Base-by-base conservation (phyloP, 2,888 invertebrate species). In the Malachius bipustulatus region DNA sequence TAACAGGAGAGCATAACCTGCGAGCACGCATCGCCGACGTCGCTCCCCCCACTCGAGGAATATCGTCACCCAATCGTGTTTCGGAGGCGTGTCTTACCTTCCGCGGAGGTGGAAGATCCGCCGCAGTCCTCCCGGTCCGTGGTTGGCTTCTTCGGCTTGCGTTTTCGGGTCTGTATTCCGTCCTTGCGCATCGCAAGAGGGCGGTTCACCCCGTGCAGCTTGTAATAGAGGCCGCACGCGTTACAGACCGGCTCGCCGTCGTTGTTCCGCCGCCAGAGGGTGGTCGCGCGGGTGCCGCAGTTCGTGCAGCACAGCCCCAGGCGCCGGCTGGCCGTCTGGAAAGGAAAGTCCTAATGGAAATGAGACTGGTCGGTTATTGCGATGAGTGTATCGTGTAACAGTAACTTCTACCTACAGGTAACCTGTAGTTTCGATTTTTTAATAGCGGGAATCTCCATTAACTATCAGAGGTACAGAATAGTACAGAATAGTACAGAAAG, bases 171-270 rank as follows among this genome's bases (percentile, higher is more conserved):
- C 64, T 93, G 94, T 43, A 96, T 91, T 36, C 91, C 91, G 55
- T 94, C 93, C 60, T 94, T 94, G 46, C 91, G 77, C 93, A 94
- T 94, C 12, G 91, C 88, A 52, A 89, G 60, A 2, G 94, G 94
- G 45, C 94, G 65, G 64, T 88, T 88, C 37, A 91, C 87, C 41
- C 87, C 87, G 64, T 96, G 96, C 45, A 96, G 71, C 64, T 96
- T 96, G 67, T 82, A 94, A 69, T 96, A 96, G 33, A 96, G 74
- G 0, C 94, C 96, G 62, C 96, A 96, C 9, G 96, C 94, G 69
- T 97, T 96, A 70, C 97, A 97, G 27, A 98, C 97, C 0, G 97
- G 94, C 64, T 97, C 94, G 30, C 97, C 97, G 58, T 93, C 90
- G 66, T 91, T 83, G 70, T 97, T 97, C 46, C 98, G 77, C 37